Percentiles rank a stretch among this genome's conserved stretches.
These are phyloP conservation scores for Babyrousa celebensis DNA, from an alignment of 2,797 vertebrate species.

Conservation along the genomic window DNA sequence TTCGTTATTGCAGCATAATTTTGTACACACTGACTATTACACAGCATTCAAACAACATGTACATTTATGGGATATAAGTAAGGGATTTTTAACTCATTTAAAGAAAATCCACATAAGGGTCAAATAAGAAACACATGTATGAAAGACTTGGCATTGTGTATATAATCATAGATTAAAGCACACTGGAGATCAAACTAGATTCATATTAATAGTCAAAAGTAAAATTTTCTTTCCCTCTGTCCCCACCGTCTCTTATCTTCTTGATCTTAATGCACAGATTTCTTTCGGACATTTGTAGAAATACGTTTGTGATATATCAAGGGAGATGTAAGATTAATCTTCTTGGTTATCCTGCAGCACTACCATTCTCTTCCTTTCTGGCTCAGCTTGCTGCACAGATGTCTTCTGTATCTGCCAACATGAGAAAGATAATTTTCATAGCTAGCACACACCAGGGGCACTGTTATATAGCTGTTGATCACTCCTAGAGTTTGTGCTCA, in stretches of 20 bases:
- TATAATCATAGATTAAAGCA: not conserved
- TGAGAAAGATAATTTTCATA: conserved; percentile 77
- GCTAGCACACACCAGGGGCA: conserved; percentile 65
- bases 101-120: not conserved
- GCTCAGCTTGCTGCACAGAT: conserved; percentile 80
- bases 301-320: conserved; percentile 51
- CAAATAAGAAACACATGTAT: not conserved
- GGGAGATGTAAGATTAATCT: not conserved
- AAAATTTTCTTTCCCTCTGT: conserved; percentile 21
- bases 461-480: conserved; percentile 11
- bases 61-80: not conserved
- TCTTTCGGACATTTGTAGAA: conserved; percentile 55
- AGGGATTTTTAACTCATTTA: conserved; percentile 58
- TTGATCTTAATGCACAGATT: conserved; percentile 38
- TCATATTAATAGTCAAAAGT: conserved; percentile 60
- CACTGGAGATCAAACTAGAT: conserved; percentile 27
- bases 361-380: conserved; percentile 64
- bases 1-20: conserved; percentile 16
- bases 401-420: conserved; percentile 78
- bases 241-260: not conserved
- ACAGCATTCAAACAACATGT: not conserved
- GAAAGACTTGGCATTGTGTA: not conserved
- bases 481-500: conserved; percentile 72
- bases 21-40: not conserved
- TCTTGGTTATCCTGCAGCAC: conserved; percentile 62